These are phyloP conservation scores for Cosmopolites sordidus DNA, from an alignment of 2,888 invertebrate genomes.

Conservation along the genomic window DNA sequence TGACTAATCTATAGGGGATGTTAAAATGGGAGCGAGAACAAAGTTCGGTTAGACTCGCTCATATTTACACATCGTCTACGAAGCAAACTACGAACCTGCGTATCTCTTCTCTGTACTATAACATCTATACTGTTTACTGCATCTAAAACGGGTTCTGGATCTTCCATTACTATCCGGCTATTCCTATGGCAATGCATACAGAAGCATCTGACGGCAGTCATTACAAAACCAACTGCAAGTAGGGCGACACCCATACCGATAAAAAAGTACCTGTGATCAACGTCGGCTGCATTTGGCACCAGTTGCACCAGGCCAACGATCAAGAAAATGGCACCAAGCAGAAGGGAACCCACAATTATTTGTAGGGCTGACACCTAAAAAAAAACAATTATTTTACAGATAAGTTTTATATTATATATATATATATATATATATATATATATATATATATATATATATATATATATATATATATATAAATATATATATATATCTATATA, in stretches of 20 bases:
- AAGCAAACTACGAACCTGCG: conserved; percentile 17
- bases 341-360: conserved; percentile 67
- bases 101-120: conserved; percentile 47
- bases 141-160: conserved; percentile 46
- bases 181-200: conserved; percentile 61
- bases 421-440: no score
- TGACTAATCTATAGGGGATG: no score
- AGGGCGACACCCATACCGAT: conserved; percentile 64
- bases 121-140: conserved; percentile 54
- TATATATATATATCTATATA: no score
- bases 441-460: no score
- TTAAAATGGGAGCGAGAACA: no score
- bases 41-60: no score
- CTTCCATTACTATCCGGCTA: conserved; percentile 51
- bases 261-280: conserved; percentile 67
- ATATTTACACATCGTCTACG: not conserved
- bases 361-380: conserved; percentile 67
- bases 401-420: no score
- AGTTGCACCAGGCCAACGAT: conserved; percentile 73
- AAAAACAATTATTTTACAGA: not conserved
- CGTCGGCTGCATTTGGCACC: conserved; percentile 72
- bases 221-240: conserved; percentile 58
- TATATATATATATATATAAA: no score
- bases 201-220: conserved; percentile 63
- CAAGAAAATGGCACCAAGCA: conserved; percentile 68